Conservation (phyloP, 2,888 invertebrate species). For the Ypsolopha scabrella region DNA sequence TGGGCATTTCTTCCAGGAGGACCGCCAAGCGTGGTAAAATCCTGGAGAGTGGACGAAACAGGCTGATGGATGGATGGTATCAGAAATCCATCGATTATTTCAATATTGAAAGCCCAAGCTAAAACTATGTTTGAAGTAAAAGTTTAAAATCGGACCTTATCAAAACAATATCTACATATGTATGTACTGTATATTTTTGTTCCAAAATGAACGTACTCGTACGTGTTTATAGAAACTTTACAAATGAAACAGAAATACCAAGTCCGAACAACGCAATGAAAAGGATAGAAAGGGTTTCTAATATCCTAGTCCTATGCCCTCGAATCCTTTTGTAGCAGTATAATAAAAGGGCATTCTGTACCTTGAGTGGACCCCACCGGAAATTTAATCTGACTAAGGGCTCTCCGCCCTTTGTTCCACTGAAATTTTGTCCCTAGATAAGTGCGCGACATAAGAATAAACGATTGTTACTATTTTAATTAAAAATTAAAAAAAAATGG, state of each 20-base stretch:
- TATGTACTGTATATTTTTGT: not conserved
- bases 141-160: not conserved
- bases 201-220: conserved; percentile 3
- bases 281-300: conserved; percentile 34
- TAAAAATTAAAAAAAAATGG: conserved; percentile 43
- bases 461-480: conserved; percentile 60
- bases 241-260: conserved; percentile 15
- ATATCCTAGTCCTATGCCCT: conserved; percentile 48
- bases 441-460: conserved; percentile 42
- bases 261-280: conserved; percentile 24
- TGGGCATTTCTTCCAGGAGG: no score
- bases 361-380: conserved; percentile 56
- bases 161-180: not conserved
- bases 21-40: no score
- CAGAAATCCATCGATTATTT: no score
- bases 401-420: conserved; percentile 58
- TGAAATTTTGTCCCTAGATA: conserved; percentile 55
- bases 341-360: conserved; percentile 60
- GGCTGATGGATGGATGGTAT: no score
- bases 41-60: no score
- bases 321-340: conserved; percentile 51
- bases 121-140: no score
- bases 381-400: conserved; percentile 62
- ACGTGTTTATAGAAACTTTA: conserved; percentile 8
- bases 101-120: no score